Conservation (phyloP, 2,797 vertebrate species). For the Myripristis murdjan region DNA sequence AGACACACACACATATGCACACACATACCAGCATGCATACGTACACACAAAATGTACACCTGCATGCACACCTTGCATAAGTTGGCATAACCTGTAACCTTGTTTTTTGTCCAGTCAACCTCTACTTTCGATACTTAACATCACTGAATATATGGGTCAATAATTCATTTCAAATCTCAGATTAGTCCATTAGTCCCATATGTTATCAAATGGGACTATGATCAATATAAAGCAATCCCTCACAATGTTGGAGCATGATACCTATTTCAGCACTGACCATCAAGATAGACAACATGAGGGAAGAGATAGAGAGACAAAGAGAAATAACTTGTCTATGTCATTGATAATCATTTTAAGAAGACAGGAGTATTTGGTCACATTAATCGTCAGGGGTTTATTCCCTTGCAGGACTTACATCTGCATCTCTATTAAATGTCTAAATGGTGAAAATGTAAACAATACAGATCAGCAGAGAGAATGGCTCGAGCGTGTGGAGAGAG, state of each 20-base stretch:
- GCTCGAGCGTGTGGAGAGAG: slow-evolving; percentile 6
- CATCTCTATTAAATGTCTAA: slow-evolving; percentile 6
- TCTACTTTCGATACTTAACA: background rate
- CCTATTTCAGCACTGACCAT: slow-evolving; percentile 19
- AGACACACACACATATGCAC: background rate
- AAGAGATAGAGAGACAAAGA: background rate
- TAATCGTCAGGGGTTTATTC: slow-evolving; percentile 1
- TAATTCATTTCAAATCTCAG: slow-evolving; percentile 46
- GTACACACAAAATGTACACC: slow-evolving; percentile 70
- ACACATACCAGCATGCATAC: background rate
- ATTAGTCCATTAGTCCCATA: slow-evolving; percentile 13
- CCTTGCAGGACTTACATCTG: background rate
- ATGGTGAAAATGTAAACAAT: slow-evolving; percentile 1
- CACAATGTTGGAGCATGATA: background rate
- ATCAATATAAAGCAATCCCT: slow-evolving; percentile 25
- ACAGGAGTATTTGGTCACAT: background rate
- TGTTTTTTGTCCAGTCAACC: background rate
- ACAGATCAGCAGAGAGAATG: background rate
- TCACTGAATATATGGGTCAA: slow-evolving; percentile 31
- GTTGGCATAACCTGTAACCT: background rate
- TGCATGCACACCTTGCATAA: slow-evolving; percentile 79
- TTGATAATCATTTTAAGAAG: slow-evolving; percentile 6
- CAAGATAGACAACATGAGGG: background rate
- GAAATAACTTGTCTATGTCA: background rate
- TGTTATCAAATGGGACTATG: background rate